Base-by-base conservation (phyloP, 1,140 invertebrate species). In the Ips typographus region DNA sequence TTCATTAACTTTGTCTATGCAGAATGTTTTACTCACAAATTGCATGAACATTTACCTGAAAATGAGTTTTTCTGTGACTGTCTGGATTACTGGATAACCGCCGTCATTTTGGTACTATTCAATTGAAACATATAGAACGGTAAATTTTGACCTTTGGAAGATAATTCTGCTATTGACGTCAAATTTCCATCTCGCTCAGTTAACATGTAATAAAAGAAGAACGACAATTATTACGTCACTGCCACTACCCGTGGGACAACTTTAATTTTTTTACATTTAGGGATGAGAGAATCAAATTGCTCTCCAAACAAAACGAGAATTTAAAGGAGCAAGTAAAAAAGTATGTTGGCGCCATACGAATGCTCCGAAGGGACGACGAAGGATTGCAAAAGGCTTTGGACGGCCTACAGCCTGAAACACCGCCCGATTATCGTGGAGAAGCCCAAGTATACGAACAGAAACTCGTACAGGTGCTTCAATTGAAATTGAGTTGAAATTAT, bases 271-370 rank as follows among this genome's bases (percentile, higher is more conserved):
- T 67, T 59, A 4, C 38, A 6, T 65, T 41, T 53, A 73, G 68
- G 38, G 72, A 75, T n/a, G 76, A 77, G 39, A 74, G 75, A 60
- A 75, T 80, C 38, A 66, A 65, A 42, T 53, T 67, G 8, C 66
- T 80, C n/a, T 66, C 62, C 44, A 93, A 92, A 77, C 94, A 96
- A 82, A 96, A 96, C 83, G 90, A 93, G 71, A 82, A 91, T 61
- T 81, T 96, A 65, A 93, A 94, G 78, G 91, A 94, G 77, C 94
- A 96, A 78, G 80, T 97, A 53, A 88, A 91, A 71, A 94, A 94
- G 76, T 97, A 96, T 82, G 90, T 96, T 52, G 90, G 89, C 56
- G 94, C 94, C 42, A 92, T 97, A 22, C 92, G 95, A 83, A 88
- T 94, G 84, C 82, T 96, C 71, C 83, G 81, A 72, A 86, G 88